Evolutionary conservation across 2,113 vertebrate species (phyloP).

Genomic region (Xiphophorus maculatus): DNA sequence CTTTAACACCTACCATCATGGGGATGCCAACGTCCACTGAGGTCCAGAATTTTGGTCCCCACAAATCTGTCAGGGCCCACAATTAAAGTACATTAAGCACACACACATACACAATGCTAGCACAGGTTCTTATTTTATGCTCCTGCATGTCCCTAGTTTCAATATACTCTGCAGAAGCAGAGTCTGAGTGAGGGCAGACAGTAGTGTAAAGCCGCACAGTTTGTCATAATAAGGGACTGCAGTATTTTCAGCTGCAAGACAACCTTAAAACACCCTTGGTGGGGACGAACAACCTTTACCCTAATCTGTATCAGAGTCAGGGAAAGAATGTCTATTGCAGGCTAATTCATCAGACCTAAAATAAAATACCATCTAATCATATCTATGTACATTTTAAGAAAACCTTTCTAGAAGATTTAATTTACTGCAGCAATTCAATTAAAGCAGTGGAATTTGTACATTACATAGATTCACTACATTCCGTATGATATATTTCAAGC

Average conservation of each 20-base stretch:
- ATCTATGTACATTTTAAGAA: constrained; percentile 34
- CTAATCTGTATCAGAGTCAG: constrained; percentile 20
- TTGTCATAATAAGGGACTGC: constrained; percentile 66
- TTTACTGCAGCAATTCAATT: not conserved
- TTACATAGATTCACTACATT: not conserved
- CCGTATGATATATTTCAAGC: not conserved
- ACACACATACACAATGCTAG: not conserved
- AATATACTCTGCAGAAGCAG: constrained; percentile 67
- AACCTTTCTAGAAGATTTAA: not conserved
- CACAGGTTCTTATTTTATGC: constrained; percentile 40
- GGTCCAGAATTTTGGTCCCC: not conserved
- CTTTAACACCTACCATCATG: not conserved
- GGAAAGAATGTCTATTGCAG: constrained; percentile 10
- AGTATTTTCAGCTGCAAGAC: constrained; percentile 62
- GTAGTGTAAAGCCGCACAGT: constrained; percentile 57
- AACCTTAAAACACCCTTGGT: constrained; percentile 50
- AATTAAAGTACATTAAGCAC: constrained; percentile 1
- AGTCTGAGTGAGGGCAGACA: constrained; percentile 44
- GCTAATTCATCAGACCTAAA: constrained; percentile 42
- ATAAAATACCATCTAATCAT: constrained; percentile 29
- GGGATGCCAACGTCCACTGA: not conserved
- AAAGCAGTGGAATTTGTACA: not conserved
- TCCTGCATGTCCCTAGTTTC: constrained; percentile 58
- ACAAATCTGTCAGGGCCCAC: constrained; percentile 2
- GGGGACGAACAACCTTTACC: constrained; percentile 40